Evolutionary conservation across 2,797 vertebrate genomes (phyloP).

Genomic region (Diglossa cyanea): DNA sequence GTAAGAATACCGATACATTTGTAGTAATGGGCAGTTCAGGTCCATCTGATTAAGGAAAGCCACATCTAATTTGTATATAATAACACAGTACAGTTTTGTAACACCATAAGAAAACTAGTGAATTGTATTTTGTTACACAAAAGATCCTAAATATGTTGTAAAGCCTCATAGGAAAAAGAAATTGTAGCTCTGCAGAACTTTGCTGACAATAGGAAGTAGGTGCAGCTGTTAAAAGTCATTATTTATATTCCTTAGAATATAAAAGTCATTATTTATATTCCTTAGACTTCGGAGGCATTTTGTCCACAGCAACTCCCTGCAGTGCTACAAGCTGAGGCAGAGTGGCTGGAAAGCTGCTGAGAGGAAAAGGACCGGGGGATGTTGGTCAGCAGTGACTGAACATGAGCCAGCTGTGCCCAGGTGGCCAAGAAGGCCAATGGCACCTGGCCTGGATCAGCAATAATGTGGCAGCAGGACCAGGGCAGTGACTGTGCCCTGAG

Average conservation of each 20-base stretch:
- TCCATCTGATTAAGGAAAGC: not conserved
- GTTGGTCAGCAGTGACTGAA: not conserved
- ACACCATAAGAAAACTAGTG: not conserved
- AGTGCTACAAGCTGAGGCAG: not conserved
- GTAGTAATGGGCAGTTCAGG: not conserved
- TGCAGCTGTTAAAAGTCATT: not conserved
- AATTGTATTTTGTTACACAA: not conserved
- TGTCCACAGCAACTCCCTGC: not conserved
- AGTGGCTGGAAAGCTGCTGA: not conserved
- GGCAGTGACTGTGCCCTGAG: not conserved
- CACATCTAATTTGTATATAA: not conserved
- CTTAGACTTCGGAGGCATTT: not conserved
- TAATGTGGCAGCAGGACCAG: not conserved
- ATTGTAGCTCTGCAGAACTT: not conserved
- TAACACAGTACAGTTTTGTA: not conserved
- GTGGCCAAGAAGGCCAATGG: rapidly evolving
- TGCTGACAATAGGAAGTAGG: not conserved
- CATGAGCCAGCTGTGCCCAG: not conserved
- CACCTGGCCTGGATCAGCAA: not conserved
- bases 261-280: not conserved
- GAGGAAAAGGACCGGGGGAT: not conserved
- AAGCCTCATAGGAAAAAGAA: not conserved
- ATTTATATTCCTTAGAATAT: too few relatives aligned
- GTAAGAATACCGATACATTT: not conserved
- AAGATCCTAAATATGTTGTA: not conserved